Evolutionary conservation across 2,113 vertebrate genomes (phyloP), one percentile per base, ranked within the genome.

Genomic region (Neolamprologus sp.): DNA sequence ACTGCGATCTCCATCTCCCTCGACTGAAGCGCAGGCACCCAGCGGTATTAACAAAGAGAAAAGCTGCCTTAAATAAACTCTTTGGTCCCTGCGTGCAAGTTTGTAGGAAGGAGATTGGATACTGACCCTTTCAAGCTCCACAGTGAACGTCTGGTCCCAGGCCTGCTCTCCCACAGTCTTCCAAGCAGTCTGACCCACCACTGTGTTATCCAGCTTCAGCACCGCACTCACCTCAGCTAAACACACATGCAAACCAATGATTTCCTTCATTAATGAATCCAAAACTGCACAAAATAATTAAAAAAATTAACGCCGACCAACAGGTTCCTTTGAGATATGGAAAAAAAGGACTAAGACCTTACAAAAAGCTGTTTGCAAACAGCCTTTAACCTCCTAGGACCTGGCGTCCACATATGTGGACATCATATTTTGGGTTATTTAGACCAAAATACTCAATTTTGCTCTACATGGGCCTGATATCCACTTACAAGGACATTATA

Each of bases 1-100:
- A 98, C 97, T 0, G 97, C 97, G 3, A 98, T 95, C 95, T 98
- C 97, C 96, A 98, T 96, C 88, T 98, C 98, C 88, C 98, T 97
- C 0, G 97, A 96, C 98, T 98, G 42, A 28, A 92, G 85, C 16
- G 54, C 51, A 75, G 21, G 26, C 35, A 42, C 10, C 33, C 45
- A 33, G 16, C 7, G 0, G 73, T n/a, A 78, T 78, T 0, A 75
- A 68, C 51, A 45, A 0, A 78, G 51, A 83, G 47, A 26, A 19
- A 49, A 78, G 4, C 10, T 30, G 19, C 23, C 42, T 78, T 78
- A 30, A 78, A 78, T 49, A 78, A 78, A 49, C 9, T 78, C 42
- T n/a, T 78, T 73, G 4, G n/a, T 19, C 0, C 9, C 10, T 21
- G 7, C 45, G 26, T 35, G 49, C 57, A 28, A 65, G 3, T 58